Percentiles rank a stretch among this genome's conserved stretches.
phyloP scores from a whole-genome alignment of 2,113 vertebrate genomes.

The Sphyrna mokarran region DNA sequence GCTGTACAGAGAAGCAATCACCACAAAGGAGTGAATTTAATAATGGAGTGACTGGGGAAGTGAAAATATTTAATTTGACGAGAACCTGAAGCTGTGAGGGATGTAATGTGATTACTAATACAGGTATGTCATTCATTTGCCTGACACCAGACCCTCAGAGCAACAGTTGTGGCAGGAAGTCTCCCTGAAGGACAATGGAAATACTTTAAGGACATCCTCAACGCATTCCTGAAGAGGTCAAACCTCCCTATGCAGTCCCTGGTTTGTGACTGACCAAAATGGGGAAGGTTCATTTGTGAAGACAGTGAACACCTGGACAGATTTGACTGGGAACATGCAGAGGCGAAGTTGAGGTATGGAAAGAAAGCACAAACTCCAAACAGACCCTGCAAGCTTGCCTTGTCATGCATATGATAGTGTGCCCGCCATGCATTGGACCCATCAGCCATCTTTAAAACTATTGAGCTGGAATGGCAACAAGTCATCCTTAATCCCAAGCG shows the following conservation, averaged over 20 bases:
- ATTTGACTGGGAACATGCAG: background rate
- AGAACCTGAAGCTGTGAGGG: background rate
- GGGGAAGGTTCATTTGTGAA: too few species aligned
- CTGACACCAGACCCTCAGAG: too few species aligned
- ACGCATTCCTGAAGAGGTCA: background rate
- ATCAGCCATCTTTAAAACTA: too few species aligned
- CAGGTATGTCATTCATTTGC: too few species aligned
- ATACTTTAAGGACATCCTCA: background rate
- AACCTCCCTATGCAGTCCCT: background rate
- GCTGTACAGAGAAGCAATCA: too few species aligned
- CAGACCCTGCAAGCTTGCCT: too few species aligned
- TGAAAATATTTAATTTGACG: background rate
- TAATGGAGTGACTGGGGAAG: background rate
- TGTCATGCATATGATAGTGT: background rate
- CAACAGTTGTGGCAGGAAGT: background rate
- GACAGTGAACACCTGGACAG: background rate
- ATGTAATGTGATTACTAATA: background rate
- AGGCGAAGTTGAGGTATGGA: too few species aligned
- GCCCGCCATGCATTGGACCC: background rate
- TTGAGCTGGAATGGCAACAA: background rate
- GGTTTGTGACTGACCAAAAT: background rate
- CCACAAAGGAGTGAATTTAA: background rate
- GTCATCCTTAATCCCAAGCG: background rate
- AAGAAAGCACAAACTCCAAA: too few species aligned
- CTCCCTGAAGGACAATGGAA: background rate